Evolutionary conservation across 2,113 vertebrate species (phyloP).

Genomic region (Oryzias celebensis): DNA sequence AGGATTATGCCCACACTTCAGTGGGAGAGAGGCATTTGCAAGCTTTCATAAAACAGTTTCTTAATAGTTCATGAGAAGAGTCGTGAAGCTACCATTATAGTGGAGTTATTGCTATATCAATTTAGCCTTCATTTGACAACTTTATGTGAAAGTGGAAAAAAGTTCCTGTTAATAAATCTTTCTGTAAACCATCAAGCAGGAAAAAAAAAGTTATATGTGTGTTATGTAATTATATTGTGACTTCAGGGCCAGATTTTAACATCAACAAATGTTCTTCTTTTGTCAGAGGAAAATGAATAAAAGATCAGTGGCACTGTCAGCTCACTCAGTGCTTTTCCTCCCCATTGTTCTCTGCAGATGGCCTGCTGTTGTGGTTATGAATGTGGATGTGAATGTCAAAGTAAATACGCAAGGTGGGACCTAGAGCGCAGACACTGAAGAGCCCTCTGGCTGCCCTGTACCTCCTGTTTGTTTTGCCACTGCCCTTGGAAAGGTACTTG

Average conservation of each 20-base stretch:
- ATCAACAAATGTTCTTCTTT: background rate
- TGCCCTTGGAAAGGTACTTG: constrained; percentile 50
- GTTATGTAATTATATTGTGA: background rate
- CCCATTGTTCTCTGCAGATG: constrained; percentile 2
- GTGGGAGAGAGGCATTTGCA: too few species aligned
- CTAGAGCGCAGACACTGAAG: constrained; percentile 43
- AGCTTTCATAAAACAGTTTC: too few species aligned
- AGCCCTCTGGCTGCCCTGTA: constrained; percentile 45
- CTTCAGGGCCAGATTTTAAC: background rate
- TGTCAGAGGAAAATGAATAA: background rate
- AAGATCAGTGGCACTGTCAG: background rate
- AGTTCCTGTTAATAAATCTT: background rate
- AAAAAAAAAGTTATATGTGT: background rate
- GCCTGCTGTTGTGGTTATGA: constrained; percentile 29
- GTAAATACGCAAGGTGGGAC: constrained; percentile 58
- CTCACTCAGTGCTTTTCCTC: constrained; percentile 1
- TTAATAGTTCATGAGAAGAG: too few species aligned
- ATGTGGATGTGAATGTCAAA: constrained; percentile 48
- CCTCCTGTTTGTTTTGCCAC: constrained; percentile 63
- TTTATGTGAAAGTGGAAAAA: background rate
- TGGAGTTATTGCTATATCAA: background rate
- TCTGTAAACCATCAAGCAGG: background rate
- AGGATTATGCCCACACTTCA: too few species aligned
- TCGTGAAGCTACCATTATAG: too few species aligned
- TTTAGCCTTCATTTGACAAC: background rate